Evolutionary conservation across 1,140 invertebrate species (phyloP).

Genomic region (Drosophila lowei): DNA sequence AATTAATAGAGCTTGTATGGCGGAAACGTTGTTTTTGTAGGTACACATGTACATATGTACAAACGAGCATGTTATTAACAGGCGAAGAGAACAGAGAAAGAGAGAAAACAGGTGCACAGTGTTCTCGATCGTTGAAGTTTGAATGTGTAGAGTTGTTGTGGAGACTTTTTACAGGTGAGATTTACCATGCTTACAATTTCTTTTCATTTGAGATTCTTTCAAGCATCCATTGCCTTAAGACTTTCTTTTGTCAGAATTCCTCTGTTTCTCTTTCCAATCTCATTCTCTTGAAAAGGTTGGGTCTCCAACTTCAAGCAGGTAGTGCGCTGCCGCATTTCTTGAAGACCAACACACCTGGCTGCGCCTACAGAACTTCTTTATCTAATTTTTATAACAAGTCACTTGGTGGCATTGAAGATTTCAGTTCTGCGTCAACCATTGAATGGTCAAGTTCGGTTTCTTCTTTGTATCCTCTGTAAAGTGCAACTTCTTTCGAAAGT

Average conservation of each 20-base stretch:
- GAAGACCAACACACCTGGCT: constrained; percentile 25
- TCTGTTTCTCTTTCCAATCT: constrained; percentile 18
- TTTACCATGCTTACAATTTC: constrained; percentile 62
- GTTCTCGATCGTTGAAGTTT: constrained; percentile 70
- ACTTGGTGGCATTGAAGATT: constrained; percentile 57
- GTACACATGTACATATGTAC: too few species aligned
- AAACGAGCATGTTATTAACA: constrained; percentile 19
- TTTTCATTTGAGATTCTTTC: constrained; percentile 46
- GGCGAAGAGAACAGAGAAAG: constrained; percentile 31
- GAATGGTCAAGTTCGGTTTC: constrained; percentile 66
- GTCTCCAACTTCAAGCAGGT: constrained; percentile 29
- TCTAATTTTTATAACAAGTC: constrained; percentile 77
- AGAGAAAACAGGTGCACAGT: constrained; percentile 62
- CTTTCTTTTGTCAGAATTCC: constrained; percentile 49
- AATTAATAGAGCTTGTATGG: constrained; percentile 17
- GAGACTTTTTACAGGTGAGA: constrained; percentile 53
- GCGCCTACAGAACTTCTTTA: constrained; percentile 69
- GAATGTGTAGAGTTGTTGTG: constrained; percentile 34
- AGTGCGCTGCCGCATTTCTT: constrained; percentile 12
- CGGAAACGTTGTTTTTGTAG: constrained; percentile 7
- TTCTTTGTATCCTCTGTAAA: constrained; percentile 13
- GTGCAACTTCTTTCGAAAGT: constrained; percentile 19
- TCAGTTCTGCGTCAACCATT: constrained; percentile 74
- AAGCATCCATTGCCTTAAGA: constrained; percentile 24
- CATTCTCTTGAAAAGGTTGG: constrained; percentile 29